phyloP scores from a whole-genome alignment of 2,797 vertebrate genomes.

The Leptatherina wallacei region DNA sequence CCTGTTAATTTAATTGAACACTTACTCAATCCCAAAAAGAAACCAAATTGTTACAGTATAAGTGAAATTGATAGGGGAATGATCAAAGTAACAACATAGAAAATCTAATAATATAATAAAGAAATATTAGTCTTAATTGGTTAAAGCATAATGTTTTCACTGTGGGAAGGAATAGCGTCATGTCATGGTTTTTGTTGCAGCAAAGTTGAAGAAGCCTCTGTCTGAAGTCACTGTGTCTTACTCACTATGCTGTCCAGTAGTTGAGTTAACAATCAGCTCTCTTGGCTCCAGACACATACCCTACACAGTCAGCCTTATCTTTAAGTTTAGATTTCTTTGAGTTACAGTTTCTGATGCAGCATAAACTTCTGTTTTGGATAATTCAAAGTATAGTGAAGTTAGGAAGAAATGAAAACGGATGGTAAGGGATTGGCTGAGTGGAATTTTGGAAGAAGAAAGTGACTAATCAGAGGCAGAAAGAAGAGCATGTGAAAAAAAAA shows the following conservation, averaged over 20 bases:
- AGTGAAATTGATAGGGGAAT: neutral
- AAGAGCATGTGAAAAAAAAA: neutral
- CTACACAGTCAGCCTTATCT: neutral
- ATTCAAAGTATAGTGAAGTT: neutral
- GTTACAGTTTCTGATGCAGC: neutral
- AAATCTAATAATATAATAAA: neutral
- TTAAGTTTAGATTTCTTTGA: neutral
- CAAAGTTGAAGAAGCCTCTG: neutral
- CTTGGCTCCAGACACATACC: neutral
- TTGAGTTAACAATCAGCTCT: neutral
- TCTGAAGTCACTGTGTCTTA: neutral
- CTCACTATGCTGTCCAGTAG: neutral
- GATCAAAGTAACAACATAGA: neutral
- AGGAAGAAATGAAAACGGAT: slow-evolving; percentile 6
- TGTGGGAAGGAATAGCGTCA: neutral
- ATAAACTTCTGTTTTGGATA: neutral
- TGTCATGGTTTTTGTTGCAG: neutral
- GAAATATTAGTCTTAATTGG: neutral
- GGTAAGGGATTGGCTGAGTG: neutral
- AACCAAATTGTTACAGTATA: neutral
- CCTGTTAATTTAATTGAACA: neutral
- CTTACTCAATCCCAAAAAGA: neutral
- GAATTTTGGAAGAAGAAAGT: neutral
- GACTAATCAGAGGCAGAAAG: neutral
- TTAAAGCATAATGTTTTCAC: neutral